Evolutionary conservation across 2,888 invertebrate species (phyloP).

Genomic region (Caenorhabditis macrosperma): DNA sequence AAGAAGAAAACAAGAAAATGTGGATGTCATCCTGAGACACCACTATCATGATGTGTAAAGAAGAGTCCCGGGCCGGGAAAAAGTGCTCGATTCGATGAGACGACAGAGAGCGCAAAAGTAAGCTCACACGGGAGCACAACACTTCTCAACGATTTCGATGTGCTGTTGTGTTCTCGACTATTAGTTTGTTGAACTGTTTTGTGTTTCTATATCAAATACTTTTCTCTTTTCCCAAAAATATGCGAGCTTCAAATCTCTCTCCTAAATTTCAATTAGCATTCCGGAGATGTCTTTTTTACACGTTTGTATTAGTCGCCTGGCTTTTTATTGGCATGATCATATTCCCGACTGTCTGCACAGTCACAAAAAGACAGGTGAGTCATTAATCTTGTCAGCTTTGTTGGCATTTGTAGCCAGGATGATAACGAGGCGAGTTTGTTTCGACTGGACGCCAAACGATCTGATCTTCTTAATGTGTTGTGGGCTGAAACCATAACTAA

Average conservation of each 20-base stretch:
- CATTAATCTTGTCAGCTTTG: too few species aligned
- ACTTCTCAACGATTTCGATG: constrained; percentile 17
- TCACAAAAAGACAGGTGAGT: constrained; percentile 46
- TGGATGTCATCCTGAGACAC: constrained; percentile 22
- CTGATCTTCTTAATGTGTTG: constrained; percentile 76
- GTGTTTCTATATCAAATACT: neutral
- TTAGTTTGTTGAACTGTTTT: neutral
- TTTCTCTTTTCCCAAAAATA: constrained; percentile 1
- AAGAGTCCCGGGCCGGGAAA: constrained; percentile 15
- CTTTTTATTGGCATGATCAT: constrained; percentile 71
- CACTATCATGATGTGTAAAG: constrained; percentile 29
- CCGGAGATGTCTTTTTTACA: constrained; percentile 73
- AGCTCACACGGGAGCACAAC: constrained; percentile 17
- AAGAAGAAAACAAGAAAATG: constrained; percentile 4
- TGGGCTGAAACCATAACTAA: constrained; percentile 78
- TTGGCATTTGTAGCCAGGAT: constrained; percentile 25
- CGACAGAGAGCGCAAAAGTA: neutral
- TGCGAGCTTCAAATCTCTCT: constrained; percentile 60
- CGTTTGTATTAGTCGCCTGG: constrained; percentile 69
- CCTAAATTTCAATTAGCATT: constrained; percentile 76
- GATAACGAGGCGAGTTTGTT: constrained; percentile 51
- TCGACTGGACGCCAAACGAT: constrained; percentile 74
- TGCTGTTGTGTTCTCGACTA: constrained; percentile 10
- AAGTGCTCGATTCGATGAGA: constrained; percentile 44
- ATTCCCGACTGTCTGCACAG: constrained; percentile 59